Percentiles rank a stretch among this genome's conserved stretches.
Conservation (phyloP, 2,797 vertebrate genomes). For the Phoeniculus purpureus region DNA sequence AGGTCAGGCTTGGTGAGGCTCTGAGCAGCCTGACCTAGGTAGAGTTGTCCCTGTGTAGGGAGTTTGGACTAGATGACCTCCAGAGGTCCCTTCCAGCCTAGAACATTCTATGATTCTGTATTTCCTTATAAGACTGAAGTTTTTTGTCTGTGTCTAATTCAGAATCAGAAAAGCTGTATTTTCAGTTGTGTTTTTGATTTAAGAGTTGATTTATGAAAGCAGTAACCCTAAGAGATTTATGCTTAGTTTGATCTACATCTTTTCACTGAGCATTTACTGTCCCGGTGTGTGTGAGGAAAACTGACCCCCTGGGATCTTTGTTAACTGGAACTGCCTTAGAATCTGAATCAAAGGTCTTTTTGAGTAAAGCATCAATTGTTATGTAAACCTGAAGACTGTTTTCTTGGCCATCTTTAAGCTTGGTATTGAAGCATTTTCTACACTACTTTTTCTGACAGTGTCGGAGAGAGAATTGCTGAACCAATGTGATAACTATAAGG, state of each 20-base stretch:
- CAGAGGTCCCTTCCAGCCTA: no score
- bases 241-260: neutral
- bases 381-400: neutral
- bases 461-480: neutral
- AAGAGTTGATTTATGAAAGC: neutral
- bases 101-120: no score
- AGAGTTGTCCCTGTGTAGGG: no score
- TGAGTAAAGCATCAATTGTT: neutral
- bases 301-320: neutral
- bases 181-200: neutral
- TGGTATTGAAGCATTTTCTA: neutral
- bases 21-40: no score
- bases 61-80: no score
- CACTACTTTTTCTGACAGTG: neutral
- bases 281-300: neutral
- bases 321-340: neutral
- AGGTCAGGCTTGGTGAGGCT: no score
- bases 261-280: neutral
- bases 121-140: neutral
- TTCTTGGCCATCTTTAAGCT: neutral
- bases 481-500: rapidly evolving
- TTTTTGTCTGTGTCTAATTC: neutral
- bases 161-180: neutral
- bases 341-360: neutral
- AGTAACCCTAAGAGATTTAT: neutral